These are phyloP conservation scores for Volucella zonaria DNA, from an alignment of 2,888 invertebrate species.

Conservation along the genomic window DNA sequence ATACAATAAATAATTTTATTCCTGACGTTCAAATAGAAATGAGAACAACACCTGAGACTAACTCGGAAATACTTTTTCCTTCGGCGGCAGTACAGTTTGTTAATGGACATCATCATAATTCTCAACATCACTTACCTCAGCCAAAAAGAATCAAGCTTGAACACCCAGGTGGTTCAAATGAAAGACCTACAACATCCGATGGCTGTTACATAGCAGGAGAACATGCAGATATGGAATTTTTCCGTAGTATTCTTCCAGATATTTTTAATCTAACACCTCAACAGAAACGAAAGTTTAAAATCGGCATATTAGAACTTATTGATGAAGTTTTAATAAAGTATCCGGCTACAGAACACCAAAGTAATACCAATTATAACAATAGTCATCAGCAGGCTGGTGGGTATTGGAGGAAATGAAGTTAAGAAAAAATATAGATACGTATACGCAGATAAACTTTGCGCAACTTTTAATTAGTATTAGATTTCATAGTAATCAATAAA, in stretches of 20 bases:
- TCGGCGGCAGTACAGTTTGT: conserved; percentile 33
- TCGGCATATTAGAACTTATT: conserved; percentile 83
- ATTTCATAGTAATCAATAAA: too few relatives aligned
- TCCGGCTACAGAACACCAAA: conserved; percentile 75
- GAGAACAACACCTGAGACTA: conserved; percentile 70
- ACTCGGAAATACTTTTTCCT: conserved; percentile 65
- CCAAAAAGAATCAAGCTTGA: conserved; percentile 80
- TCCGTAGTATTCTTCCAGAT: conserved; percentile 84
- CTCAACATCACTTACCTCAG: conserved; percentile 68
- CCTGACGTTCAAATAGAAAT: conserved; percentile 74
- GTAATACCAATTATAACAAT: conserved; percentile 28
- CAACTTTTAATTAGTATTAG: conserved; percentile 13
- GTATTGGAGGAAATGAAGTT: conserved; percentile 52
- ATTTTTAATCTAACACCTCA: conserved; percentile 83
- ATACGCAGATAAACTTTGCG: conserved; percentile 39
- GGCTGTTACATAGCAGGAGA: conserved; percentile 75
- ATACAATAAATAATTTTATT: conserved; percentile 80
- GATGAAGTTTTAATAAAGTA: conserved; percentile 82
- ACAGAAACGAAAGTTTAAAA: conserved; percentile 84
- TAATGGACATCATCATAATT: conserved; percentile 71
- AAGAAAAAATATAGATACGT: not conserved
- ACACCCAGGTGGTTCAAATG: conserved; percentile 76
- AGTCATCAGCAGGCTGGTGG: conserved; percentile 39
- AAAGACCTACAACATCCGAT: conserved; percentile 64
- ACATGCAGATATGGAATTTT: conserved; percentile 82